These are phyloP conservation scores for Alsophila aescularia DNA, from an alignment of 2,888 invertebrate species.

Conservation along the genomic window DNA sequence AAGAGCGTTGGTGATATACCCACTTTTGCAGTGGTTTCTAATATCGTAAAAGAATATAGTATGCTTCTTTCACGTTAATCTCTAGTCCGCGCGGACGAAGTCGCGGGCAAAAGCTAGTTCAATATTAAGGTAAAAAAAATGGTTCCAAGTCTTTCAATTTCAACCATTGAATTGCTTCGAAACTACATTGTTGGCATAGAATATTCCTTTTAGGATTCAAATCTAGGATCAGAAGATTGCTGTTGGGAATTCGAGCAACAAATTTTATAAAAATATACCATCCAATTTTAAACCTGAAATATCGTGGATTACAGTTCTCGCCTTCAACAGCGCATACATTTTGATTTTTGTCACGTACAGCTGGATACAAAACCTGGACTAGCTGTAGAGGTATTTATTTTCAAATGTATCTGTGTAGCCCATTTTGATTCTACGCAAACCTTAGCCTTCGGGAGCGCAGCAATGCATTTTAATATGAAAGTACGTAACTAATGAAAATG, in stretches of 20 bases:
- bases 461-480: conserved; percentile 32
- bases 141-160: not conserved
- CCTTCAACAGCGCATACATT: conserved; percentile 40
- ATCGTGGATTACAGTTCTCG: conserved; percentile 36
- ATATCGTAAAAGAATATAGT: too few relatives aligned
- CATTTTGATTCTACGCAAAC: conserved; percentile 32
- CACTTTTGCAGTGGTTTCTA: too few relatives aligned
- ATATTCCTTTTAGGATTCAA: not conserved
- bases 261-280: conserved; percentile 35
- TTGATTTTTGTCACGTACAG: conserved; percentile 43
- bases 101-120: too few relatives aligned
- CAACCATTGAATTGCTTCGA: not conserved
- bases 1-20: too few relatives aligned
- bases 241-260: conserved; percentile 24
- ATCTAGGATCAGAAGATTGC: conserved; percentile 1
- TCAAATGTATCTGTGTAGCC: conserved; percentile 33
- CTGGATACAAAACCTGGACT: conserved; percentile 39
- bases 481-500: conserved; percentile 19
- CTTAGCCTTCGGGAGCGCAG: conserved; percentile 32
- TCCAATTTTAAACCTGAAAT: conserved; percentile 37
- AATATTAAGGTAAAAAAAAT: too few relatives aligned
- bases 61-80: too few relatives aligned
- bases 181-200: not conserved
- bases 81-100: too few relatives aligned
- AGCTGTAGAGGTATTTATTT: conserved; percentile 39